These are phyloP conservation scores for Drosophila pruinosa DNA, from an alignment of 1,140 invertebrate genomes.

Conservation along the genomic window DNA sequence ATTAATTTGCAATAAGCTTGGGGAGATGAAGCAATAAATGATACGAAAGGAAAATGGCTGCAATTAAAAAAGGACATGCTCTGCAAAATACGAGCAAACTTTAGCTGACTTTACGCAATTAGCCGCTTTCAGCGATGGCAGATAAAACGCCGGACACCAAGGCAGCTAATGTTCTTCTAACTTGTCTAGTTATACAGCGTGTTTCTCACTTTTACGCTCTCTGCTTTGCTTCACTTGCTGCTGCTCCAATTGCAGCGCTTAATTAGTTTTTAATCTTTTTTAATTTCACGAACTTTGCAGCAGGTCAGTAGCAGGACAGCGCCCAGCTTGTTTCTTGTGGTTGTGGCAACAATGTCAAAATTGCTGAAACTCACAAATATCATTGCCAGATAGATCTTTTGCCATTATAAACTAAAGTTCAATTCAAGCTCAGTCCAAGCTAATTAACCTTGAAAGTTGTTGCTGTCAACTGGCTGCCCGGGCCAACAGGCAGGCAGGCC, in stretches of 20 bases:
- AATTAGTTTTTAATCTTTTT: conserved; percentile 66
- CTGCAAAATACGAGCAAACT: neutral
- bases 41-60: neutral
- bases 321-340: neutral
- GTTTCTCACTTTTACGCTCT: conserved; percentile 17
- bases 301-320: neutral
- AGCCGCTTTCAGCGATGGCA: conserved; percentile 2
- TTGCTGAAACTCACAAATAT: neutral
- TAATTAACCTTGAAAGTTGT: conserved; percentile 63
- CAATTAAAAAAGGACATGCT: conserved; percentile 15
- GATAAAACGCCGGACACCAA: neutral
- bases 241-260: conserved; percentile 22
- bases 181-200: neutral
- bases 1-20: conserved; percentile 29
- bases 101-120: conserved; percentile 18
- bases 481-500: neutral
- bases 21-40: conserved; percentile 3
- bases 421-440: neutral
- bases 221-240: neutral
- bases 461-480: conserved; percentile 9
- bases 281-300: conserved; percentile 34
- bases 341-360: too few relatives aligned
- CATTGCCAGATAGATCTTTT: neutral
- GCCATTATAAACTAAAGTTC: neutral
- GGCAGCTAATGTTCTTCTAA: neutral